These are phyloP conservation scores for Caenorhabditis becei DNA, from an alignment of 2,888 invertebrate genomes.

Conservation along the genomic window DNA sequence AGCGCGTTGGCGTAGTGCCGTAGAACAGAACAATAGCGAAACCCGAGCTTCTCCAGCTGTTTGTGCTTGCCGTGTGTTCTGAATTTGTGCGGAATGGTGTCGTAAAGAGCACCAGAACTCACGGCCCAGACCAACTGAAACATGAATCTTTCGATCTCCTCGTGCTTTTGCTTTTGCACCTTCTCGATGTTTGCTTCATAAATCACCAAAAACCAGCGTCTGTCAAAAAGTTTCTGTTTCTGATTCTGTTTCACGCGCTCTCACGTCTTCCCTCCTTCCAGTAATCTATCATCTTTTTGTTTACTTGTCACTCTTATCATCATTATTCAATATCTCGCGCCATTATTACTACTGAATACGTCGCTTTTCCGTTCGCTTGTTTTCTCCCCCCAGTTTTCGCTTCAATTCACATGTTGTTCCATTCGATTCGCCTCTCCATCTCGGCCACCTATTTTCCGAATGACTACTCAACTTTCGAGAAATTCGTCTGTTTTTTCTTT, in stretches of 20 bases:
- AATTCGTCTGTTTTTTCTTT: background rate
- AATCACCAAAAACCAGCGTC: background rate
- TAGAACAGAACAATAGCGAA: constrained; percentile 34
- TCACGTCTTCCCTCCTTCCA: background rate
- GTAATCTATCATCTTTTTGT: background rate
- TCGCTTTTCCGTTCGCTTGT: constrained; percentile 32
- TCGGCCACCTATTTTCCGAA: constrained; percentile 18
- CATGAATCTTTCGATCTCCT: background rate
- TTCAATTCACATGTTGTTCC: constrained; percentile 25
- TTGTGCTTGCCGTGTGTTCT: constrained; percentile 20
- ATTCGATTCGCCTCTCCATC: constrained; percentile 13
- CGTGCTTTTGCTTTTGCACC: background rate
- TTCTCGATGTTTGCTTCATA: background rate
- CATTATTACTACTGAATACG: constrained; percentile 6
- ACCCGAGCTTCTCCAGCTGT: constrained; percentile 27
- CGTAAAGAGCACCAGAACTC: background rate
- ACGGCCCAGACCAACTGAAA: background rate
- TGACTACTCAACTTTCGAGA: constrained; percentile 4
- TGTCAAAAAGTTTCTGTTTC: background rate
- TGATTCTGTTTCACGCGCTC: background rate
- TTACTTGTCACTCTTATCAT: background rate
- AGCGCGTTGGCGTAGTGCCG: constrained; percentile 17
- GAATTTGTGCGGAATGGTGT: constrained; percentile 6
- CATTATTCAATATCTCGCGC: too few relatives aligned
- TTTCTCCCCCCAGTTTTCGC: constrained; percentile 37